These are phyloP conservation scores for Drosophila subpulchrella DNA, from an alignment of 1,140 invertebrate genomes.

Conservation along the genomic window DNA sequence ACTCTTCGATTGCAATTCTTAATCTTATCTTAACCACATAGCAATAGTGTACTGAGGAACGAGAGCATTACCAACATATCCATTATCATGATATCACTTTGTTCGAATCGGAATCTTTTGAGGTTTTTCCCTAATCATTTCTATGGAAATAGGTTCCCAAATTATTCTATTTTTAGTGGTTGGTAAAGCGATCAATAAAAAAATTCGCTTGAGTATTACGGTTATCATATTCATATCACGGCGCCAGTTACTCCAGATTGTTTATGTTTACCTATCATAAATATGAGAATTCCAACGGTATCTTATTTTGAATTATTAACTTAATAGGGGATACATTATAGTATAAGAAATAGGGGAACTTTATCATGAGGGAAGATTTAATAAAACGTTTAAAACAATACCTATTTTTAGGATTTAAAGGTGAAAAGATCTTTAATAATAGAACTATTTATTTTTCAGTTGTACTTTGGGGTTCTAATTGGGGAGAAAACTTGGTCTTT, in stretches of 20 bases:
- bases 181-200: slow-evolving; percentile 53
- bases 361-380: not conserved
- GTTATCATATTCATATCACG: slow-evolving; percentile 22
- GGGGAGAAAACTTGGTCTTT: too few relatives aligned
- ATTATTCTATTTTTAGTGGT: slow-evolving; percentile 55
- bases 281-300: slow-evolving; percentile 17
- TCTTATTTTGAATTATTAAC: slow-evolving; percentile 4
- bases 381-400: not conserved
- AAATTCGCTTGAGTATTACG: not conserved
- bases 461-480: too few relatives aligned
- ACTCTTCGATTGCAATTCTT: slow-evolving; percentile 35
- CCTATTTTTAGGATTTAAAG: too few relatives aligned
- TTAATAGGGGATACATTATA: not conserved
- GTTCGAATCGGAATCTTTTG: not conserved
- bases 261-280: slow-evolving; percentile 40
- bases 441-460: too few relatives aligned
- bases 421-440: too few relatives aligned
- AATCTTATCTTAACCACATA: slow-evolving; percentile 52
- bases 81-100: slow-evolving; percentile 44
- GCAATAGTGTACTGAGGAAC: not conserved
- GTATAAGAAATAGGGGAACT: not conserved
- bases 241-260: slow-evolving; percentile 26
- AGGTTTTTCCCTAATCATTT: slow-evolving; percentile 14
- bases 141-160: slow-evolving; percentile 51
- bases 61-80: not conserved